Percentiles rank a stretch among this genome's conserved stretches.
phyloP scores from a whole-genome alignment of 2,888 invertebrate genomes.

The Phragmatobia fuliginosa region DNA sequence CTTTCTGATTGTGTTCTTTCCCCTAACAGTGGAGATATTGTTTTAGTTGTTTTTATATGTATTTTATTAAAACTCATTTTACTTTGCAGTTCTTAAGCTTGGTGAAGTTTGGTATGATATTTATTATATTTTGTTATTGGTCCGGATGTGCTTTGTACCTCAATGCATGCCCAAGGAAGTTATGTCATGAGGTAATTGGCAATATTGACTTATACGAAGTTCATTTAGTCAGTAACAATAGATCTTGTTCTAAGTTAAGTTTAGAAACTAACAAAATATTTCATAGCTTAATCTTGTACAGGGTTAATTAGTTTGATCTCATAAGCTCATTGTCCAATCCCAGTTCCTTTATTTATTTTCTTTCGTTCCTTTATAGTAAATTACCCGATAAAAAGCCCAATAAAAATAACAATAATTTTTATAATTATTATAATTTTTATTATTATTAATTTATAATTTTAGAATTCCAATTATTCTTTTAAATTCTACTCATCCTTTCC shows the following conservation, averaged over 20 bases:
- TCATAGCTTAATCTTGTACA: neutral
- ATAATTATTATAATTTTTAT: no score
- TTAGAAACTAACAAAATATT: neutral
- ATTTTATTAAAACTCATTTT: neutral
- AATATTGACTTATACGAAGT: slow-evolving; percentile 1
- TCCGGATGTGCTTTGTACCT: slow-evolving; percentile 76
- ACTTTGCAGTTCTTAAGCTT: slow-evolving; percentile 69
- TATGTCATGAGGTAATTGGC: slow-evolving; percentile 69
- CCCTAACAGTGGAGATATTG: no score
- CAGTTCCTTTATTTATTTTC: no score
- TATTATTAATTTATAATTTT: no score
- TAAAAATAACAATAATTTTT: no score
- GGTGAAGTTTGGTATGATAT: slow-evolving; percentile 63
- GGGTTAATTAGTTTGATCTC: neutral
- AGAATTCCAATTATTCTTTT: no score
- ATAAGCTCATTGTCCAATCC: no score
- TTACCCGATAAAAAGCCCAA: no score
- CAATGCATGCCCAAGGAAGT: slow-evolving; percentile 71
- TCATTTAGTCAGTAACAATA: neutral
- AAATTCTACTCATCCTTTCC: no score
- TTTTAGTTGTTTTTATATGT: neutral
- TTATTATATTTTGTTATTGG: slow-evolving; percentile 75
- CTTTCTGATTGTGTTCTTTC: no score
- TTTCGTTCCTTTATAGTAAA: no score
- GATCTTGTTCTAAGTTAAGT: neutral